These are phyloP conservation scores for Corapipo altera DNA, from an alignment of 2,113 vertebrate species.

Conservation along the genomic window DNA sequence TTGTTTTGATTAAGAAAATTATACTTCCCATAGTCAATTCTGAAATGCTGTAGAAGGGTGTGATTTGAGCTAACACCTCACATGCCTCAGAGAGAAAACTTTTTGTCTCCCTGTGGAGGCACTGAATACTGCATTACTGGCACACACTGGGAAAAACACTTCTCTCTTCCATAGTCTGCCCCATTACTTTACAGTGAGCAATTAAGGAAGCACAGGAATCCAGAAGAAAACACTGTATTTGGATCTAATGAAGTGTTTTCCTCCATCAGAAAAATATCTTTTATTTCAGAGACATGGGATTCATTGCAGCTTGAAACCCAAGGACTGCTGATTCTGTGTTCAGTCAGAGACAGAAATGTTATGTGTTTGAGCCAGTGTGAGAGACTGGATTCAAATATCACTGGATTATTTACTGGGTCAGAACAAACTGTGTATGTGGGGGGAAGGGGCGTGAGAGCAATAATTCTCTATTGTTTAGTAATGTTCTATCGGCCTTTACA, in stretches of 20 bases:
- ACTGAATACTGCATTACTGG: not conserved
- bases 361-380: not conserved
- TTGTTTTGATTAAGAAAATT: slow-evolving; percentile 15
- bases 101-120: not conserved
- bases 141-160: not conserved
- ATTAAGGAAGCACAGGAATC: not conserved
- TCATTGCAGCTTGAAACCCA: not conserved
- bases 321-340: not conserved
- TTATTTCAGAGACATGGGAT: not conserved
- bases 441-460: not conserved
- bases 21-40: not conserved
- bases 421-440: not conserved
- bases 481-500: too few species aligned
- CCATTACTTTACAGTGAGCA: not conserved
- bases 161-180: not conserved
- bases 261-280: not conserved
- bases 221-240: not conserved
- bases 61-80: slow-evolving; percentile 14
- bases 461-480: too few species aligned
- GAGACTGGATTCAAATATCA: not conserved
- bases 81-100: not conserved
- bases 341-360: not conserved
- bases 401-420: not conserved
- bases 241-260: not conserved
- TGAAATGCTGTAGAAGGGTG: not conserved